Conservation (phyloP, 1,140 invertebrate species). For the Centruroides sculpturatus region DNA sequence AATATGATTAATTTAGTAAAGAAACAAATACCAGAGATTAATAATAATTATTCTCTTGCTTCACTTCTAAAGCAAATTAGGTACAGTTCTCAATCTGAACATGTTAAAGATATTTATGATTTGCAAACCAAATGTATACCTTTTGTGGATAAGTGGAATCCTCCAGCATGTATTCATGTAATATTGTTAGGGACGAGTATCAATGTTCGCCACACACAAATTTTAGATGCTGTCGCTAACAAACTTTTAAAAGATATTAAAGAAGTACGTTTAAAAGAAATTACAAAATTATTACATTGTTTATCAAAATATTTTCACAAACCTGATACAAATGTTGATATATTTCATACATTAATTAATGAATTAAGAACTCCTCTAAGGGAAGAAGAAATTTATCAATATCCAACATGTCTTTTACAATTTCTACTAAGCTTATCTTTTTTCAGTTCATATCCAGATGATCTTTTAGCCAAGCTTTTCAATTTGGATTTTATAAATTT, state of each 20-base stretch:
- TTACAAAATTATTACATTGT: conserved; percentile 1
- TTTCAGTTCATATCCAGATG: not conserved
- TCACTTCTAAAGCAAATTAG: conserved; percentile 6
- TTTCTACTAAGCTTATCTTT: conserved; percentile 1
- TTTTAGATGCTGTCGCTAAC: not conserved
- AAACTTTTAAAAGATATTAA: not conserved
- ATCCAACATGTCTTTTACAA: not conserved
- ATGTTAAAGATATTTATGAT: not conserved
- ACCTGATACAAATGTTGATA: not conserved
- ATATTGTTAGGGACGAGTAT: not conserved
- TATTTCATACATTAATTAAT: not conserved
- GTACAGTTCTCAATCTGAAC: not conserved
- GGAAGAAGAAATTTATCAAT: not conserved
- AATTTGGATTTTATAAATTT: not conserved
- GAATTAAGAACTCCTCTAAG: not conserved
- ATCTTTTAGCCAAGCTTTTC: not conserved
- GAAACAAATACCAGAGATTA: not conserved
- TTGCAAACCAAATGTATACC: not conserved
- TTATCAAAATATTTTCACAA: not conserved
- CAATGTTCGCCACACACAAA: conserved; percentile 3
- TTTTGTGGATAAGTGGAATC: not conserved
- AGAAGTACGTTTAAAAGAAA: conserved; percentile 6
- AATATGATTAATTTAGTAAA: not conserved
- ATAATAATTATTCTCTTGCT: not conserved
- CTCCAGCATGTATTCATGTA: conserved; percentile 1